Base-by-base conservation (phyloP, 2,113 vertebrate species). In the Hoplias malabaricus region DNA sequence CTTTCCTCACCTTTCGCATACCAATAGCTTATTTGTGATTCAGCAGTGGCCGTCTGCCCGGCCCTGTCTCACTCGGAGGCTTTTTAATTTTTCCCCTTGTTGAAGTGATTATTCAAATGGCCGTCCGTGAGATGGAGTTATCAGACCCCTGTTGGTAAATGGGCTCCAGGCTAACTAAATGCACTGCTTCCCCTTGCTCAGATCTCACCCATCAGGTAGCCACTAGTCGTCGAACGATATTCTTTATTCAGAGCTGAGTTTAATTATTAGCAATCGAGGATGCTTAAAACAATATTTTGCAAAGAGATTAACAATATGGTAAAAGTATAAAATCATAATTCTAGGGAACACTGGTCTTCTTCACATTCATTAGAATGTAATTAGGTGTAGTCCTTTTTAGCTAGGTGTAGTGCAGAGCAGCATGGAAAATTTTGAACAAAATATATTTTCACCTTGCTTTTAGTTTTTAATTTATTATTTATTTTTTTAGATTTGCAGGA, bases 61-160 rank as follows among this genome's bases (percentile, higher is more conserved):
- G 87, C 84, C 74, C 86, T n/a, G 78, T 84, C 87, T 88, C 88
- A 87, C 87, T 86, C 78, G 91, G 87, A 88, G 85, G 77, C 81
- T 88, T 89, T 91, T 92, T 90, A 89, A 89, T 91, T 89, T 89
- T 80, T 88, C 87, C 84, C 87, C 89, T 89, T 89, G 88, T 91
- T 91, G 86, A 90, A 91, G 86, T 88, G 87, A 90, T 92, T 92
- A 92, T 92, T 93, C 87, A 91, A 93, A 92, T 91, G 84, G 83
- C 81, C 69, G 84, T 90, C 87, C 85, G 75, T 90, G 88, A 90
- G 89, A 89, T 86, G 82, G 85, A 86, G 88, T 91, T 91, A 90
- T 90, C 88, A 89, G 88, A 87, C 89, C 88, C 85, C 85, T 87
- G 87, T 87, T 91, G 85, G 83, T 90, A 85, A 86, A 88, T 85